These are phyloP conservation scores for Porites lobata DNA, from an alignment of 92 coral and sea anemone genomes.

Conservation along the genomic window DNA sequence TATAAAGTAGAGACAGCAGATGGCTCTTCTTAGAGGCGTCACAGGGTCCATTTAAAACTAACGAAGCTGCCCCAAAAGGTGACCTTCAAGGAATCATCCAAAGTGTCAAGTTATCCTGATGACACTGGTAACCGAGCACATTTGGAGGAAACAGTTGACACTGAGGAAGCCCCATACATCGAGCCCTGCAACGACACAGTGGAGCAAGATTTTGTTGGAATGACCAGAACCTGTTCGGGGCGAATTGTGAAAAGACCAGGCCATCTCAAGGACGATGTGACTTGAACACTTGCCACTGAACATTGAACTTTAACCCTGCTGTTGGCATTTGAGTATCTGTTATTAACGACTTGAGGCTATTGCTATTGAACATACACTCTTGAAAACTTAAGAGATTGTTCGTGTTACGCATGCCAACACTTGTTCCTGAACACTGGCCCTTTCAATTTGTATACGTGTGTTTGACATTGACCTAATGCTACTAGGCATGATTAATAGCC, in stretches of 20 bases:
- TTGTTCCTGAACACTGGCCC: too few relatives aligned
- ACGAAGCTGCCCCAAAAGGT: not conserved
- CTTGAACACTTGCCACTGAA: not conserved
- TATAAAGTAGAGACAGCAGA: slow-evolving; percentile 31
- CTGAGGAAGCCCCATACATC: not conserved
- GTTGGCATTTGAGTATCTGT: not conserved
- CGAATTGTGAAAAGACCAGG: not conserved
- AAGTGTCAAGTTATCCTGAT: not conserved
- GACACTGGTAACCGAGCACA: not conserved
- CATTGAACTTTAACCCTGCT: not conserved
- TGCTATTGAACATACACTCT: not conserved
- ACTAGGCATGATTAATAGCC: not conserved
- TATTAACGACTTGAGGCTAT: not conserved
- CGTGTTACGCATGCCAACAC: too few relatives aligned
- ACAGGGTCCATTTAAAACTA: slow-evolving; percentile 45
- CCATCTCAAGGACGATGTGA: not conserved
- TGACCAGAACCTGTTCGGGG: not conserved
- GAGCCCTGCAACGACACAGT: not conserved
- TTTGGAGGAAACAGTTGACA: not conserved
- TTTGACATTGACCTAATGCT: not conserved
- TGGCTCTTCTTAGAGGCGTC: slow-evolving; percentile 22
- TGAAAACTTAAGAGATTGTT: not conserved
- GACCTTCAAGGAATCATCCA: not conserved
- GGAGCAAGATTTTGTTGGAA: not conserved
- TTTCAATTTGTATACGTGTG: too few relatives aligned